Base-by-base conservation (phyloP, 23 tunicate genomes). In the Diplosoma virens region DNA sequence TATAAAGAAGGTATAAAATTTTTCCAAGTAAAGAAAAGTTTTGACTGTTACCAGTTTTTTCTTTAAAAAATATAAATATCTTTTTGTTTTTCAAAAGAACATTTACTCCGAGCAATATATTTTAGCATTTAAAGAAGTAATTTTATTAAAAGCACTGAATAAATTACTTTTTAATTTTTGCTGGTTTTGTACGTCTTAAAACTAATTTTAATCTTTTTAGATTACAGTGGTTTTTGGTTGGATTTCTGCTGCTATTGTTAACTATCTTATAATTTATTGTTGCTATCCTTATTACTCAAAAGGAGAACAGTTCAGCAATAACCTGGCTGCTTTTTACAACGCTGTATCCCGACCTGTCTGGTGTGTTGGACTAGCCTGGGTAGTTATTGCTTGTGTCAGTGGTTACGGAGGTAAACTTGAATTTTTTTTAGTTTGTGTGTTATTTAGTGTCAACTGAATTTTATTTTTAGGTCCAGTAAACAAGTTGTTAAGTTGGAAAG, bases 281-380 rank as follows among this genome's bases (percentile, higher is more conserved):
- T 29, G 47, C 14, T 86, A 3, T 27, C 93, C 85, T 20, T 29
- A 65, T 4, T 47, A 65, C 1, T 25, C 41, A 2, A 69, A 37
- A 20, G 79, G 83, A 22, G 50, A 37, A 1, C 0, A 35, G 0
- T 67, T 66, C 0, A 66, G 52, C 25, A 52, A 30, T 14, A 45
- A 73, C 47, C 17, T 71, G 22, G 78, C 85, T 23, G 85, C 97
- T 6, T 79, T 90, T 52, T 84, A 90, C 82, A 79, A 90, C 33
- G 88, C 97, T 33, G 54, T 90, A 2, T 32, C 82, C 11, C 63
- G 97, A 71, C 97, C 97, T 2, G n/a, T 84, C 74, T 90, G 97
- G 97, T 81, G 79, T 34, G 75, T 90, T 6, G 69, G 86, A 4
- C 18, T 90, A 53, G 85, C 86, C 3, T 90, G 97, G 97, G 58